Percentiles rank a stretch among this genome's conserved stretches.
Conservation (phyloP, 2,888 invertebrate species). For the Meta bourneti region DNA sequence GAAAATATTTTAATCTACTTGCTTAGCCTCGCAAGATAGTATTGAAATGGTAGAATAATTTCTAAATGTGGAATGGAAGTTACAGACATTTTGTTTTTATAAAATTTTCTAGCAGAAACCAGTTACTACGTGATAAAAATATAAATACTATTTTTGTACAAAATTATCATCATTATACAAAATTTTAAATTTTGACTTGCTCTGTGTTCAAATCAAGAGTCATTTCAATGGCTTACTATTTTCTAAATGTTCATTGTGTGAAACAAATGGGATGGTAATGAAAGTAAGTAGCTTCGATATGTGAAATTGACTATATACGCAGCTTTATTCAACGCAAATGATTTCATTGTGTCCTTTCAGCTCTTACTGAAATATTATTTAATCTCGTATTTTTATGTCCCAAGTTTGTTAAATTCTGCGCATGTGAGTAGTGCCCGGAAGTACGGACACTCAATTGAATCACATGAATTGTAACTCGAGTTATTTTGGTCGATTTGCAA, state of each 20-base stretch:
- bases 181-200: neutral
- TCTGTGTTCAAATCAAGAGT: neutral
- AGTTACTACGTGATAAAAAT: slow-evolving; percentile 46
- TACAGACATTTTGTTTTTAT: slow-evolving; percentile 9
- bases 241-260: neutral
- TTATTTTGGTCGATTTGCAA: slow-evolving; percentile 24
- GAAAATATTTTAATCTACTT: neutral
- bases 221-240: neutral
- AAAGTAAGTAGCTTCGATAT: slow-evolving; percentile 35
- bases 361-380: neutral
- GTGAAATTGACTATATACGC: neutral
- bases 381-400: neutral
- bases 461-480: slow-evolving; percentile 28
- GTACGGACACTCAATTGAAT: slow-evolving; percentile 21
- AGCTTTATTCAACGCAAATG: neutral
- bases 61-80: neutral
- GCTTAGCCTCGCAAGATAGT: neutral
- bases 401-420: neutral
- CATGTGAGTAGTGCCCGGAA: neutral
- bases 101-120: slow-evolving; percentile 1
- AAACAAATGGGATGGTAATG: slow-evolving; percentile 22
- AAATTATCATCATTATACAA: neutral
- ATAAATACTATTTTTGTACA: slow-evolving; percentile 14
- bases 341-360: neutral
- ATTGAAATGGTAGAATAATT: neutral